Base-by-base conservation (phyloP, 2,113 vertebrate genomes). In the Aptenodytes forsteri region DNA sequence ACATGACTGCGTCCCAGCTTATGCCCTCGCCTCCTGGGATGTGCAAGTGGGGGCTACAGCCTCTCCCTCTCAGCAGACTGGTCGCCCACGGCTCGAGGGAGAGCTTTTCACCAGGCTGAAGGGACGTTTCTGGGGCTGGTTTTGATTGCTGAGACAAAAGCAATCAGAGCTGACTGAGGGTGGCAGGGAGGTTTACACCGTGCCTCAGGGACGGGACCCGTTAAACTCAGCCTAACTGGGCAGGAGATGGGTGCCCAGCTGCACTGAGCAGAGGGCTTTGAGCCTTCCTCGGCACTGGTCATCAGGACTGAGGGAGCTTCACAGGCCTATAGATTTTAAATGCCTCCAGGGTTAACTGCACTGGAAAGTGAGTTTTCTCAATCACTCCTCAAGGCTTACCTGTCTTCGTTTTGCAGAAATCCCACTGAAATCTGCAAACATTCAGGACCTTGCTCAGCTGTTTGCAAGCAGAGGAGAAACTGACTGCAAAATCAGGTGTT, bases 81-180 rank as follows among this genome's bases (percentile, higher is more conserved):
- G 36, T 22, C 1, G 1, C 58, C 13, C 38, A 23, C 0, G 3
- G 56, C 22, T 59, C 1, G 0, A 42, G 34, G 46, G 40, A 40
- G 38, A 65, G 58, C 58, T 78, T 76, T 64, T 36, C 29, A 22
- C 25, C 4, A 6, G 29, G 34, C 27, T 47, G 34, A 65, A 32
- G 34, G 50, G 78, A n/a, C 0, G 0, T 70, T 69, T 50, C 75
- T 64, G 77, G 27, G 42, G 32, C 42, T 70, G 36, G 23, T 50
- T 93, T 56, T 26, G 12, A 52, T 52, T 17, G 50, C 62, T 71
- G 62, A 49, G 55, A 38, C 49, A 50, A 85, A 62, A 77, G 42
- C 62, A 36, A 17, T 25, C 0, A 1, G 47, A n/a, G 34, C 36
- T 46, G 69, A 69, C 46, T 29, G 65, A 65, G 38, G 11, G 21